Conservation (phyloP, 2,888 invertebrate genomes). For the Drosophila greeni region DNA sequence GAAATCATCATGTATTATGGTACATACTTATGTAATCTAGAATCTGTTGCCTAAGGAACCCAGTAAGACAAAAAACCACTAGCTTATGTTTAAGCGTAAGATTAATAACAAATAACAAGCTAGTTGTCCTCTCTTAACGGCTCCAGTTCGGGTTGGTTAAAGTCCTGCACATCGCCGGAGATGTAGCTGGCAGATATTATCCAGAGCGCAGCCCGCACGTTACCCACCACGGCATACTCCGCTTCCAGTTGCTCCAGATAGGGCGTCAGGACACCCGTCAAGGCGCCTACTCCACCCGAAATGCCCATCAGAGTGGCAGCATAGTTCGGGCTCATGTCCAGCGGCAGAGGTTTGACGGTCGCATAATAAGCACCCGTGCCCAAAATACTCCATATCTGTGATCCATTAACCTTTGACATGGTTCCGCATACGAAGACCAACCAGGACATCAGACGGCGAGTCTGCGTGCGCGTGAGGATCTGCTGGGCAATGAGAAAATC, state of each 20-base stretch:
- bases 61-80: slow-evolving; percentile 25
- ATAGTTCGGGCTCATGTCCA: slow-evolving; percentile 84
- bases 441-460: slow-evolving; percentile 80
- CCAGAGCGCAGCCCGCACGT: slow-evolving; percentile 55
- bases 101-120: slow-evolving; percentile 32
- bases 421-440: slow-evolving; percentile 82
- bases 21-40: slow-evolving; percentile 37
- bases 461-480: slow-evolving; percentile 73
- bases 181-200: slow-evolving; percentile 51
- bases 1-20: slow-evolving; percentile 41
- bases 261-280: slow-evolving; percentile 84
- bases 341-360: slow-evolving; percentile 83
- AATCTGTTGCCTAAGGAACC: slow-evolving; percentile 46
- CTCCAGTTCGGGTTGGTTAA: slow-evolving; percentile 40
- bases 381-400: slow-evolving; percentile 44
- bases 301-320: slow-evolving; percentile 84
- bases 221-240: slow-evolving; percentile 80
- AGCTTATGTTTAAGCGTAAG: slow-evolving; percentile 34
- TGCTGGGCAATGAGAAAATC: slow-evolving; percentile 81
- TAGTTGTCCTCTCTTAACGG: slow-evolving; percentile 10
- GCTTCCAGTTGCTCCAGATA: slow-evolving; percentile 71
- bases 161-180: slow-evolving; percentile 59
- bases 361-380: slow-evolving; percentile 86
- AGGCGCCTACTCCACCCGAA: slow-evolving; percentile 84
- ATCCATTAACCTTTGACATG: slow-evolving; percentile 35